Percentiles rank a stretch among this genome's conserved stretches.
Conservation (phyloP, 2,888 invertebrate species). For the Carabus problematicus region DNA sequence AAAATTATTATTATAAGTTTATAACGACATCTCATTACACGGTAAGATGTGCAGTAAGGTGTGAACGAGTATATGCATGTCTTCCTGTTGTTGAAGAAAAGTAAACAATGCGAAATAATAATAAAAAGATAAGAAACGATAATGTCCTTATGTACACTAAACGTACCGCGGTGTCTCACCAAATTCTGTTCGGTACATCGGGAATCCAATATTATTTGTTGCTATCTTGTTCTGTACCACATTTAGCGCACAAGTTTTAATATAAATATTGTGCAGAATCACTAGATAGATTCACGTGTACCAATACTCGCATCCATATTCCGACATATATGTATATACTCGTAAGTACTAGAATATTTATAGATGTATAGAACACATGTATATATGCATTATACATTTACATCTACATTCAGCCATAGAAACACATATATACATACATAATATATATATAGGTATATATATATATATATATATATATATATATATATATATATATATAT, state of each 20-base stretch:
- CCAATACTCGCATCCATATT: background rate
- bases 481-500: constrained; percentile 1
- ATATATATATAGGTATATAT: no score
- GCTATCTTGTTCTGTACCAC: no score
- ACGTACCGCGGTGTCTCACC: no score
- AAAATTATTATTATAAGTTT: no score
- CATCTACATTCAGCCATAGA: background rate
- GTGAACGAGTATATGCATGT: constrained; percentile 5
- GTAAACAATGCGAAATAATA: background rate
- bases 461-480: background rate
- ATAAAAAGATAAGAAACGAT: constrained; percentile 1
- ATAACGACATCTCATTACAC: constrained; percentile 11
- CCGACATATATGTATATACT: background rate
- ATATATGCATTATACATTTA: background rate
- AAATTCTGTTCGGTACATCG: no score
- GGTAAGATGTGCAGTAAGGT: constrained; percentile 4
- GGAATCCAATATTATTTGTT: no score
- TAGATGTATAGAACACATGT: no score
- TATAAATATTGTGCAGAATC: no score
- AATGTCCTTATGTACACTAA: background rate
- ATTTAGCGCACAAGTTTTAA: no score
- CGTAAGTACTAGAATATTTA: no score
- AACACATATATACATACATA: constrained; percentile 1
- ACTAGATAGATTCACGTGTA: background rate
- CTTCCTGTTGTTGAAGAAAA: constrained; percentile 11